Base-by-base conservation (phyloP, 2,797 vertebrate genomes). In the Diplodus puntazzo region DNA sequence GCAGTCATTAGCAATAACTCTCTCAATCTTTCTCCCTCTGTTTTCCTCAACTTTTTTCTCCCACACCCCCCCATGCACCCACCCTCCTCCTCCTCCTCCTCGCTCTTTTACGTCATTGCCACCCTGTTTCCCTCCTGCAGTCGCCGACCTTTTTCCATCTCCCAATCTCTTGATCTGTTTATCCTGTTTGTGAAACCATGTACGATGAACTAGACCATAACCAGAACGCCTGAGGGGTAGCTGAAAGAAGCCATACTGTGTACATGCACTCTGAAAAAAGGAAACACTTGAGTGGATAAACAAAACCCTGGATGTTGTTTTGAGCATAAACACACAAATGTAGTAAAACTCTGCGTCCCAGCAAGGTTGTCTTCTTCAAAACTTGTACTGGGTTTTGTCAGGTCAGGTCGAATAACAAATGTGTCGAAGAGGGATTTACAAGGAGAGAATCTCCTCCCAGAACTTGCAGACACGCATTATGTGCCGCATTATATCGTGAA, bases 1-100 rank as follows among this genome's bases (percentile, higher is more conserved):
- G 75, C 75, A 45, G 81, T 69, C 87, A 88, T 90, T 89, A 87
- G 80, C 84, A 89, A 88, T 86, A 89, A 89, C 83, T 86, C 88
- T 70, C 78, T 80, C 72, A 70, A 77, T 78, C 87, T 83, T 74
- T 87, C 80, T 80, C 75, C 73, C 79, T 69, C 67, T 65, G 62
- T 75, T 83, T 84, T 59, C 54, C 72, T 50, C 69, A 73, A 66
- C 49, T 48, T 52, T 59, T 74, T 57, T 58, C 25, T 77, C 74
- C 69, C 48, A 59, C 63, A 61, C 52, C 45, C 75, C 73, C 73
- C 71, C 45, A 4, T 39, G 54, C 60, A 43, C 67, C 73, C 62
- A 30, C 6, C 30, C 30, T 34, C 30, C 30, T 34, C 30, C 1
- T 34, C 8, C 34, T 34, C 34, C 34, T 34, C 48, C 25, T 68